Evolutionary conservation across 53 echinoderm and acorn worm species (phyloP), one percentile per base, ranked within the genome.

Genomic region (Holothuria scabra): DNA sequence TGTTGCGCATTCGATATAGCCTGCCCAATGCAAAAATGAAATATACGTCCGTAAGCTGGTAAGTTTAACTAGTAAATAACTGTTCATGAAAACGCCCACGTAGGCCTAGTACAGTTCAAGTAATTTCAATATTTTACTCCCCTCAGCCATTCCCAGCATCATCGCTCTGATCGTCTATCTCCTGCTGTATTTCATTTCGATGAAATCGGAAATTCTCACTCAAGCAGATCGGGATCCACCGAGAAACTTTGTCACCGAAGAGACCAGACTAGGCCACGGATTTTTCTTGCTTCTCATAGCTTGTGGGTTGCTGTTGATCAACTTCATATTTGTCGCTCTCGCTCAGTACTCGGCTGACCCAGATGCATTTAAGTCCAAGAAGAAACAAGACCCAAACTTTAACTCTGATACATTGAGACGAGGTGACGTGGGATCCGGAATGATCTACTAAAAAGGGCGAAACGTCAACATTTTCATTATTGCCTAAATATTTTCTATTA

Each of bases 261-360:
- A 57, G 35, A 90, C 87, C n/a, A 14, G 68, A 29, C 81, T 94
- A 34, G 88, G 87, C 22, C 89, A 88, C 63, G 92, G 92, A 30
- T 97, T 88, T 89, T 94, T 88, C 89, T 52, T 97, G 32, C 83
- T 92, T 19, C 87, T 92, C 59, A 87, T 18, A 4, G 78, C 91
- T 46, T 94, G 86, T 69, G 67, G 38, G 48, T 88, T 97, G 25
- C 92, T 94, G 59, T 14, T 90, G 29, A 33, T 94, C 85, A 94
- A 94, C 71, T 84, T 92, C 44, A 24, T 89, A 28, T 84, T 92
- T 35, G 87, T 94, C 21, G 84, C 90, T 52, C 68, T 97, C 35
- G 94, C 94, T 13, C 88, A 88, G 71, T 83, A 86, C 30, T 88
- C 92, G 19, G 68, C 82, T 33, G 91, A 97, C 81, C 92, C 92